A percentile compares a stretch with the other conserved stretches of the same genome.
phyloP scores from a whole-genome alignment of 2,888 invertebrate species.

The Drosophila tanythrix region DNA sequence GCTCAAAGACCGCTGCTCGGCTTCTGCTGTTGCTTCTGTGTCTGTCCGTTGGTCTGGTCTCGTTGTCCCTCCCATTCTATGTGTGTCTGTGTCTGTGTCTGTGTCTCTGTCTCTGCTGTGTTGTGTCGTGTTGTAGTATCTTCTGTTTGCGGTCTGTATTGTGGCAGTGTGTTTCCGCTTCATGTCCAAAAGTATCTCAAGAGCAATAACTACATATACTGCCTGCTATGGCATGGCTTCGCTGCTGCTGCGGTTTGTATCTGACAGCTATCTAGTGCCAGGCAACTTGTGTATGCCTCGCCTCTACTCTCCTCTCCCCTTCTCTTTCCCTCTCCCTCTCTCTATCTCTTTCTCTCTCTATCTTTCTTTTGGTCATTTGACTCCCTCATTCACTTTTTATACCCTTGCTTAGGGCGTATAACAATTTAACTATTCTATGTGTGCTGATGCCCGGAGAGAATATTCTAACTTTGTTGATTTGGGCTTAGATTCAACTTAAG shows the following conservation, averaged over 20 bases:
- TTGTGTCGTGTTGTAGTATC: neutral
- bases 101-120: constrained; percentile 2
- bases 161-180: constrained; percentile 68
- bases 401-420: neutral
- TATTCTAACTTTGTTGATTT: neutral
- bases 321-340: constrained; percentile 1
- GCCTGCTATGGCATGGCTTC: constrained; percentile 52
- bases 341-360: neutral
- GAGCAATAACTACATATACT: constrained; percentile 67
- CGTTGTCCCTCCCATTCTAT: constrained; percentile 48
- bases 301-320: neutral
- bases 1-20: constrained; percentile 57
- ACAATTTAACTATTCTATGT: neutral
- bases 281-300: constrained; percentile 33
- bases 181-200: constrained; percentile 79
- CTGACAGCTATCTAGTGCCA: constrained; percentile 67
- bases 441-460: neutral
- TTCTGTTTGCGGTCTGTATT: constrained; percentile 43
- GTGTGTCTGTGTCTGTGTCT: constrained; percentile 10
- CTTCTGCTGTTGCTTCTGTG: constrained; percentile 25
- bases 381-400: constrained; percentile 31
- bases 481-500: neutral
- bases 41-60: constrained; percentile 22
- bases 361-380: constrained; percentile 4
- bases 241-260: constrained; percentile 61